A percentile compares a stretch with the other conserved stretches of the same genome.
phyloP scores from a whole-genome alignment of 2,113 vertebrate genomes.

The Myotis lucifugus region DNA sequence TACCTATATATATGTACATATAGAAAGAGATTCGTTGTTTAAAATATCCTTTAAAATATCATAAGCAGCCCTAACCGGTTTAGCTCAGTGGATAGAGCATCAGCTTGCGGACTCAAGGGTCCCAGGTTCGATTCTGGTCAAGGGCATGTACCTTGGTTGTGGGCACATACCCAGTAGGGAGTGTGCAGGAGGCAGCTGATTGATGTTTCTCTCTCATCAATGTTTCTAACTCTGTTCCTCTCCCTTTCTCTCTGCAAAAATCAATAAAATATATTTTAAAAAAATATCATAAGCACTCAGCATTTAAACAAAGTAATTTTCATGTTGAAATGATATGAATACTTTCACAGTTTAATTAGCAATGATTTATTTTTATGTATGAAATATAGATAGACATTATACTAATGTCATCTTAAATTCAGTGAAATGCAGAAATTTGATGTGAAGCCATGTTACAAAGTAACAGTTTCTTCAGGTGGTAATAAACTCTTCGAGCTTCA shows the following conservation, averaged over 20 bases:
- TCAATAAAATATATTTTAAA: no score
- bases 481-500: neutral
- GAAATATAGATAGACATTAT: neutral
- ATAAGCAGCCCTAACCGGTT: neutral
- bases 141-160: no score
- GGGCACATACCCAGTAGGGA: no score
- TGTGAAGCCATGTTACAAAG: neutral
- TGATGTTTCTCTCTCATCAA: no score
- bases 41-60: slow-evolving; percentile 5
- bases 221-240: no score
- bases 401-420: neutral
- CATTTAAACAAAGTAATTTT: neutral
- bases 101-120: no score
- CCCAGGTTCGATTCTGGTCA: no score
- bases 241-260: no score
- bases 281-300: neutral
- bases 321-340: neutral
- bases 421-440: slow-evolving; percentile 1
- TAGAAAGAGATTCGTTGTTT: neutral
- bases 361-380: slow-evolving; percentile 11
- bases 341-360: neutral
- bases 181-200: no score
- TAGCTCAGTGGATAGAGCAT: no score
- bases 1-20: no score
- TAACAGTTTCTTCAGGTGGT: neutral